These are phyloP conservation scores for Addax nasomaculatus DNA, from an alignment of 2,113 vertebrate genomes.

Conservation along the genomic window DNA sequence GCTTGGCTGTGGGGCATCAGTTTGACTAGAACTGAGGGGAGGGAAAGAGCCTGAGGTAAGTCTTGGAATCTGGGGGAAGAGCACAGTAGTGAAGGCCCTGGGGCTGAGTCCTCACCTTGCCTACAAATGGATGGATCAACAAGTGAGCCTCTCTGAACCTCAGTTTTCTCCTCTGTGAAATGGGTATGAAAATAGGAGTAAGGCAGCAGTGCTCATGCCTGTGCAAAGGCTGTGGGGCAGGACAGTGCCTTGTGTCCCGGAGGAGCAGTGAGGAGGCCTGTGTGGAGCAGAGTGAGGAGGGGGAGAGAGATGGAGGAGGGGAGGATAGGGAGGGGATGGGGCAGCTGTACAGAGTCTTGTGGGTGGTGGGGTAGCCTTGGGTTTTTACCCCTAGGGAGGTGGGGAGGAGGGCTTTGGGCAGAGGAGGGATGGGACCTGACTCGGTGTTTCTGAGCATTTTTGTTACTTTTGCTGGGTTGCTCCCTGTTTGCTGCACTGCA, in stretches of 20 bases:
- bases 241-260: accelerated
- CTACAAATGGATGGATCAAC: neutral
- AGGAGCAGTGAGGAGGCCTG: neutral
- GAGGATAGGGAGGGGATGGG: neutral
- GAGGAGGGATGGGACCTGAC: accelerated
- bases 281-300: neutral
- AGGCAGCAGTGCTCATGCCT: too few relatives aligned
- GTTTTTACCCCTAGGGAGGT: neutral
- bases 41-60: neutral
- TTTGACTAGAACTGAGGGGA: neutral
- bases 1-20: neutral
- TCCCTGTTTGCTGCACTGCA: too few relatives aligned
- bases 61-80: neutral
- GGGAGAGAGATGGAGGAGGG: neutral
- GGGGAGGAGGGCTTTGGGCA: neutral
- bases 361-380: neutral
- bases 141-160: neutral
- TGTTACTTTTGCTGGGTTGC: neutral
- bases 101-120: neutral
- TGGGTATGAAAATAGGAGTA: too few relatives aligned
- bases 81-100: too few relatives aligned
- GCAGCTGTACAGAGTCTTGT: neutral
- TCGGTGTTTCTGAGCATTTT: neutral
- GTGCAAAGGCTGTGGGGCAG: neutral
- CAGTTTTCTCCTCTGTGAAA: neutral